phyloP scores from a whole-genome alignment of 2,113 vertebrate species.

The Gymnorhina tibicen region DNA sequence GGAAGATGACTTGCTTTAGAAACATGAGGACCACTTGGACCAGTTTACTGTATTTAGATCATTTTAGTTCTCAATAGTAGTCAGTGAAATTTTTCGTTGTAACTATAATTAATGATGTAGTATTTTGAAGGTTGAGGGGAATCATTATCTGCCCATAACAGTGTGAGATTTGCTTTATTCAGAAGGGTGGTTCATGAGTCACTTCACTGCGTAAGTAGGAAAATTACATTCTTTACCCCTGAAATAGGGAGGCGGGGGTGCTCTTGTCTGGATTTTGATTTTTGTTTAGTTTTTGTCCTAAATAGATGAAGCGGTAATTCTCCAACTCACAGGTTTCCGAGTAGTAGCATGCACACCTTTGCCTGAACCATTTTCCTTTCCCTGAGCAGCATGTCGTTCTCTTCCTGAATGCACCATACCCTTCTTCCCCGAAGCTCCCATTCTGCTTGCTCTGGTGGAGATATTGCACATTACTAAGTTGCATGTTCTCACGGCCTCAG shows the following conservation, averaged over 20 bases:
- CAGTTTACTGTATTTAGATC: not conserved
- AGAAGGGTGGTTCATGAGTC: not conserved
- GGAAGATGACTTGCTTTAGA: not conserved
- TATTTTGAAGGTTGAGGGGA: not conserved
- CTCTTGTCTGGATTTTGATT: not conserved
- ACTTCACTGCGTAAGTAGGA: not conserved
- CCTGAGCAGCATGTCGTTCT: conserved; percentile 72
- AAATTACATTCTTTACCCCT: not conserved
- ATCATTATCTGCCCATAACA: not conserved
- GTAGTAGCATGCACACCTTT: conserved; percentile 69
- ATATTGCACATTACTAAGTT: conserved; percentile 89
- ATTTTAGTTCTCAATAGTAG: not conserved
- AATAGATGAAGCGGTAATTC: not conserved
- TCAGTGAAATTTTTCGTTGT: not conserved
- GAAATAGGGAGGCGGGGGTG: not conserved
- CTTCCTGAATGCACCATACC: conserved; percentile 74
- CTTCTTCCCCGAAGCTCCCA: conserved; percentile 74
- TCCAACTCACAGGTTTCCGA: conserved; percentile 35
- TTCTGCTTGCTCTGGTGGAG: conserved; percentile 84
- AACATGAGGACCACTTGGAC: not conserved
- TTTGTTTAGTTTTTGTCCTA: not conserved
- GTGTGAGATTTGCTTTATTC: not conserved
- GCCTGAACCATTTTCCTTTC: conserved; percentile 63
- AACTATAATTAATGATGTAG: not conserved
- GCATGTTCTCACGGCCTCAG: conserved; percentile 83